phyloP scores from a whole-genome alignment of 2,797 vertebrate genomes.

The Mus minutoides region DNA sequence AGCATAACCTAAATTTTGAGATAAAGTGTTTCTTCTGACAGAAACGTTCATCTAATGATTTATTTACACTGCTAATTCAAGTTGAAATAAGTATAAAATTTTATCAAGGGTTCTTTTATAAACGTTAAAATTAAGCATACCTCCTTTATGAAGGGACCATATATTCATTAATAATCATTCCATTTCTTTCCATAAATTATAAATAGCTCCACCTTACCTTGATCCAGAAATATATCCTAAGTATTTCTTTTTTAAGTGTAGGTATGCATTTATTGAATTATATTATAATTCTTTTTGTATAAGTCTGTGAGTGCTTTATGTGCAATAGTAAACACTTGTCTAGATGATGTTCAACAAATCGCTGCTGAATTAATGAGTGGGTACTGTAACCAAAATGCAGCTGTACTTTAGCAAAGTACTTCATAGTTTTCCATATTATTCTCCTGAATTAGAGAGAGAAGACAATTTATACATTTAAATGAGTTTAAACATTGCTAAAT shows the following conservation, averaged over 20 bases:
- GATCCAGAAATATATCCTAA: background rate
- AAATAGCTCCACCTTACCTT: background rate
- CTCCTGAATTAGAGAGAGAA: constrained; percentile 12
- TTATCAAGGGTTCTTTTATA: constrained; percentile 11
- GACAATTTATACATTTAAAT: background rate
- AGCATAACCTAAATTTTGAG: constrained; percentile 19
- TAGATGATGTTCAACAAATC: constrained; percentile 3
- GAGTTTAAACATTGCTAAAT: background rate
- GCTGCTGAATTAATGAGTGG: background rate
- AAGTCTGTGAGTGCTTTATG: background rate
- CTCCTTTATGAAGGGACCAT: background rate
- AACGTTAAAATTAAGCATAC: background rate
- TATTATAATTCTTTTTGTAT: background rate
- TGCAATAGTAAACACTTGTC: background rate
- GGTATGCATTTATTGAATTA: background rate
- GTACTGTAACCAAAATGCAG: background rate
- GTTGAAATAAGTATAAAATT: constrained; percentile 2
- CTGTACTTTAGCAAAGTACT: background rate
- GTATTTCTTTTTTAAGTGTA: background rate
- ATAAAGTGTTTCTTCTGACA: constrained; percentile 28
- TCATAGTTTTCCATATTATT: constrained; percentile 7
- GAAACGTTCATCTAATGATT: background rate
- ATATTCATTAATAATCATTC: background rate
- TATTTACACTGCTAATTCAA: constrained; percentile 5
- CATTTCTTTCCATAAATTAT: background rate